Percentiles rank a stretch among this genome's conserved stretches.
phyloP scores from a whole-genome alignment of 1,140 invertebrate species.

The Caenorhabditis remanei region DNA sequence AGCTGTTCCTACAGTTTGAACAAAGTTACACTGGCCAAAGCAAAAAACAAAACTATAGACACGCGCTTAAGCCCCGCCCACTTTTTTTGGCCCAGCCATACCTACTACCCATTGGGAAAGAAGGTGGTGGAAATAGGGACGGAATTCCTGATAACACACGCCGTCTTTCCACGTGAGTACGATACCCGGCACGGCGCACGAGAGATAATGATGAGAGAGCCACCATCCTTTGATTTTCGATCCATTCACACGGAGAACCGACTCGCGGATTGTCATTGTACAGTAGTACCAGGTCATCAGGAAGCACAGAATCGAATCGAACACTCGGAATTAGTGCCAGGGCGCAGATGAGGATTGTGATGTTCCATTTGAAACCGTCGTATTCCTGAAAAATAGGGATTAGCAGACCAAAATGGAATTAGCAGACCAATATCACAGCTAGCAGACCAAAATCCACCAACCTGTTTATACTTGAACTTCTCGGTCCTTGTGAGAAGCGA shows the following conservation, averaged over 20 bases:
- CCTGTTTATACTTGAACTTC: conserved; percentile 87
- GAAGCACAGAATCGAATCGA: conserved; percentile 95
- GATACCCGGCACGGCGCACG: conserved; percentile 92
- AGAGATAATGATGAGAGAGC: conserved; percentile 97
- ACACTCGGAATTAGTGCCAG: conserved; percentile 82
- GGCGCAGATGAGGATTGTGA: conserved; percentile 66
- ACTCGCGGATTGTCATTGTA: conserved; percentile 97
- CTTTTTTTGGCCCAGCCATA: no score
- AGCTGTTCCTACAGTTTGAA: no score
- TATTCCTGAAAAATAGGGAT: conserved; percentile 1
- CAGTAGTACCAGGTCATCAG: conserved; percentile 98
- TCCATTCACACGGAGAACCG: conserved; percentile 88
- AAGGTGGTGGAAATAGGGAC: conserved; percentile 88
- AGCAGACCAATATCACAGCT: no score
- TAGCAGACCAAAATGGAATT: no score
- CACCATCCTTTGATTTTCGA: conserved; percentile 85
- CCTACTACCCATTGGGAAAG: no score
- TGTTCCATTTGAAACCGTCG: conserved; percentile 87
- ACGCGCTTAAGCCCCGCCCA: no score
- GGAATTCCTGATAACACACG: conserved; percentile 88
- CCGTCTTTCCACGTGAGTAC: conserved; percentile 98
- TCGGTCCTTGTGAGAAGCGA: conserved; percentile 72
- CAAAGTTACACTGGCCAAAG: no score
- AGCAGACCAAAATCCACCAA: no score
- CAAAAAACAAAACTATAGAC: no score